Conservation (phyloP, 2,797 vertebrate species). For the Tapera naevia region DNA sequence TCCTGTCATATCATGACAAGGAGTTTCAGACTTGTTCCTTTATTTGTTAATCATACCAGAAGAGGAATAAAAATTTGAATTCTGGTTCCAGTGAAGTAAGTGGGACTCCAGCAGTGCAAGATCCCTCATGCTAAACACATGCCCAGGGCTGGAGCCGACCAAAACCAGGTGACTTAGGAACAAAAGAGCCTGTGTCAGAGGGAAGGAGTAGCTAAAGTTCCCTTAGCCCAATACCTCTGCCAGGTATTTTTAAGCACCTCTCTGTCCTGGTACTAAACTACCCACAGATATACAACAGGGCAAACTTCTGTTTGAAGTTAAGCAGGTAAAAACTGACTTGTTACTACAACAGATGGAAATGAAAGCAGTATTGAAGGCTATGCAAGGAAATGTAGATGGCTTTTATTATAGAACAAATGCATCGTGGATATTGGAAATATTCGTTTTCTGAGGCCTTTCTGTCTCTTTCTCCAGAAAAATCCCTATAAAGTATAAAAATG, state of each 20-base stretch:
- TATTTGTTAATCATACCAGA: neutral
- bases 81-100: fast-evolving
- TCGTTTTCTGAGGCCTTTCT: neutral
- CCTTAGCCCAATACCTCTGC: fast-evolving
- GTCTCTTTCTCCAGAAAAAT: neutral
- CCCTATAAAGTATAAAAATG: neutral
- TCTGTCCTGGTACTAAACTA: neutral
- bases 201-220: neutral
- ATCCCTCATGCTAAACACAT: neutral
- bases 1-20: neutral
- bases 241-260: neutral
- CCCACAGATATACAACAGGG: neutral
- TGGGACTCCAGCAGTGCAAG: neutral
- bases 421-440: neutral
- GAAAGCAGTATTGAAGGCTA: neutral
- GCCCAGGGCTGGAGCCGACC: neutral
- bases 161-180: neutral
- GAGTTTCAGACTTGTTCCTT: neutral
- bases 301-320: neutral
- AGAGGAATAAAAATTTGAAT: neutral
- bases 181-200: fast-evolving
- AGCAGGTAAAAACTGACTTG: neutral
- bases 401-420: neutral
- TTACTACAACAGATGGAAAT: fast-evolving
- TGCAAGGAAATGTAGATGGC: neutral